phyloP scores from a whole-genome alignment of 2,113 vertebrate genomes.

The Vulpes vulpes region DNA sequence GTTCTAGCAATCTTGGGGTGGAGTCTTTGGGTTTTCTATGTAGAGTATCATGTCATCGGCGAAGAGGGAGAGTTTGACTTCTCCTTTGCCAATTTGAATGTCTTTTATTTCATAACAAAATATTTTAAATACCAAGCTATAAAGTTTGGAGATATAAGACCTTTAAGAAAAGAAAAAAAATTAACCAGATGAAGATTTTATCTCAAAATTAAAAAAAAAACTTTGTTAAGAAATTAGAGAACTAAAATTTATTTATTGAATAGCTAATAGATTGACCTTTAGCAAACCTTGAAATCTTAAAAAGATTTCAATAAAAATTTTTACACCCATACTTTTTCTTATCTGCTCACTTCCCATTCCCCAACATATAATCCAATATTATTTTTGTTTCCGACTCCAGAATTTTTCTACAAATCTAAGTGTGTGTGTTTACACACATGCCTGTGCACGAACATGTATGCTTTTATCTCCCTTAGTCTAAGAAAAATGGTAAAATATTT shows the following conservation, averaged over 20 bases:
- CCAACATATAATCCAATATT: background rate
- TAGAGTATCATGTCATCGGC: too few species aligned
- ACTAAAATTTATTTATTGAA: background rate
- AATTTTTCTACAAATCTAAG: background rate
- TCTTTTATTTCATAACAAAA: background rate
- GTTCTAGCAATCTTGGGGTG: too few species aligned
- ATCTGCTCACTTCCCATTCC: background rate
- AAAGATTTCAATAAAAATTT: background rate
- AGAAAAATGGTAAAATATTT: background rate
- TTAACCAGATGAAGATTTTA: background rate
- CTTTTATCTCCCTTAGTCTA: background rate
- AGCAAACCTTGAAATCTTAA: background rate
- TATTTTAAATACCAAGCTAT: background rate
- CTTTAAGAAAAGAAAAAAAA: background rate
- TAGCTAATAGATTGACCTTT: background rate
- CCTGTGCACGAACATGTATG: rapidly evolving
- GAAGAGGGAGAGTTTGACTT: too few species aligned
- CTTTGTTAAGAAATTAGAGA: background rate
- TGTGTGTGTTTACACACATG: background rate
- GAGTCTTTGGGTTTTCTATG: too few species aligned
- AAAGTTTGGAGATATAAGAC: background rate
- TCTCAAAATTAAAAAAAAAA: background rate
- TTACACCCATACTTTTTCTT: background rate
- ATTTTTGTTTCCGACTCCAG: background rate
- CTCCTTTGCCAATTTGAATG: too few species aligned